Evolutionary conservation across 2,797 vertebrate species (phyloP), one percentile per base, ranked within the genome.

Genomic region (Oryzias dopingdopingensis): DNA sequence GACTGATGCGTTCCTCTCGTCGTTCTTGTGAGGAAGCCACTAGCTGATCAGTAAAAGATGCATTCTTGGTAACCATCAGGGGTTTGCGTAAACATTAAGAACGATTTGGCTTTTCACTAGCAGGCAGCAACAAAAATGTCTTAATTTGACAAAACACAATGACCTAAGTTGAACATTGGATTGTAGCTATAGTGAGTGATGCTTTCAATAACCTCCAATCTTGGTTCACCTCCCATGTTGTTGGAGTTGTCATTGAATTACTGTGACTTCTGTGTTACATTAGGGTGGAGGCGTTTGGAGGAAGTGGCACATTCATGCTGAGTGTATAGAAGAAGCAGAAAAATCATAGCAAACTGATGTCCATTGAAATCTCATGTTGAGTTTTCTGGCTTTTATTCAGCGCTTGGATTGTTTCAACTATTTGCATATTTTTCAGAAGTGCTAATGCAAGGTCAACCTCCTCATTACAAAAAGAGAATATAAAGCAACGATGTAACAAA

Each of bases 1-100:
- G 37, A 43, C 54, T 71, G 79, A 26, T 51, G 60, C 49, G 50
- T 54, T 83, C 72, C 62, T 79, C 53, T 72, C 77, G 72, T 74
- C 84, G 79, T 51, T 67, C 74, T 56, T 15, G 10, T 55, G 59
- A 44, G 64, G 68, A 49, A 73, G 53, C 64, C 69, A 69, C 74
- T 80, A 74, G 61, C 71, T 82, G 80, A 76, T 85, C 62, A 65
- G 77, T 81, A 87, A 80, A 76, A 72, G 78, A 77, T 76, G 77
- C 75, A 76, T 82, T 75, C 67, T 83, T 73, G 74, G 70, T 70
- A 79, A 73, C 69, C 67, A 79, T 85, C 82, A 80, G 60, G 70
- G 77, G 77, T 76, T 32, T 71, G 78, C 79, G 59, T 60, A 65
- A 76, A 81, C 67, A 86, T 81, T 85, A 74, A 75, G 62, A 81